phyloP scores from a whole-genome alignment of 2,888 invertebrate genomes.

The Schizotus pectinicornis region DNA sequence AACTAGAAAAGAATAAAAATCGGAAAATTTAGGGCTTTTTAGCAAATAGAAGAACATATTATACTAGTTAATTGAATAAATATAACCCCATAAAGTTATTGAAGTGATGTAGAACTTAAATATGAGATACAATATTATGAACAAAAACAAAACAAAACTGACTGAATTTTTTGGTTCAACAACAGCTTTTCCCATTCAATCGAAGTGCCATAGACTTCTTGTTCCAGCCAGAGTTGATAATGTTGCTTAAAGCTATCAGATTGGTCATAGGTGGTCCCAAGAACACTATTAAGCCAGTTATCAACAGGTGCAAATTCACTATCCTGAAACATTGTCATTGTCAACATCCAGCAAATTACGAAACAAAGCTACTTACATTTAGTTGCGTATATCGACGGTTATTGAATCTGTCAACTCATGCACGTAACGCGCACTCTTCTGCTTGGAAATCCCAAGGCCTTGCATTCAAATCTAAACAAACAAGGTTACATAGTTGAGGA shows the following conservation, averaged over 20 bases:
- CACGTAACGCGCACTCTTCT: slow-evolving; percentile 93
- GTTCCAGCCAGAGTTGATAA: slow-evolving; percentile 94
- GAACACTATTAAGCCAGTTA: slow-evolving; percentile 81
- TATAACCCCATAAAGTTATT: slow-evolving; percentile 4
- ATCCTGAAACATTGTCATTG: slow-evolving; percentile 54
- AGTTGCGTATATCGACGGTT: slow-evolving; percentile 76
- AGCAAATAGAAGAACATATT: too few species aligned
- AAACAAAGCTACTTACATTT: slow-evolving; percentile 39
- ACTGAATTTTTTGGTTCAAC: slow-evolving; percentile 30
- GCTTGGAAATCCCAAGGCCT: slow-evolving; percentile 98
- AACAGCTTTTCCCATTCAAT: slow-evolving; percentile 77
- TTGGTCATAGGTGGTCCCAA: slow-evolving; percentile 78
- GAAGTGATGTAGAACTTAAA: slow-evolving; percentile 3
- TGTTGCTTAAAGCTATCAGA: slow-evolving; percentile 92
- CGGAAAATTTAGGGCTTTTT: too few species aligned
- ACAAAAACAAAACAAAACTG: slow-evolving; percentile 5
- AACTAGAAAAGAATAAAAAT: too few species aligned
- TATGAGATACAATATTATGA: slow-evolving; percentile 4
- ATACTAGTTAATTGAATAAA: not conserved
- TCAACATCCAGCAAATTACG: too few species aligned
- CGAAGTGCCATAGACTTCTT: slow-evolving; percentile 91
- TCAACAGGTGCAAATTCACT: slow-evolving; percentile 73
- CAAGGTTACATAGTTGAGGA: not conserved
- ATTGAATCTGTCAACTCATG: slow-evolving; percentile 96
- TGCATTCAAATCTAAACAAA: slow-evolving; percentile 83